phyloP scores from a whole-genome alignment of 2,113 vertebrate genomes.

The Pachyramphus minor region DNA sequence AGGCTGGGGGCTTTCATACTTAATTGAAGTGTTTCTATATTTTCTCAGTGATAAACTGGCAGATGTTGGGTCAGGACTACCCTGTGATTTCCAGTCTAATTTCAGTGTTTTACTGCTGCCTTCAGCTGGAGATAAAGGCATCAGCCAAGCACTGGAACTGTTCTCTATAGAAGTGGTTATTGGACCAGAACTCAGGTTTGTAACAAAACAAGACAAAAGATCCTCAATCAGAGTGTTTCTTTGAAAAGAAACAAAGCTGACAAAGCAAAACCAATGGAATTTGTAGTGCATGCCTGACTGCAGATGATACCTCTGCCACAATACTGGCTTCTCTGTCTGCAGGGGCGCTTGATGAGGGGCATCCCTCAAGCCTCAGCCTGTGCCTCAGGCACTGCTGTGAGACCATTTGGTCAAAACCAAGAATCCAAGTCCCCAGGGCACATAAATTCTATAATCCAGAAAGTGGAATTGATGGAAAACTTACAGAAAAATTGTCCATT shows the following conservation, averaged over 20 bases:
- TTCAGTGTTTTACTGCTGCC: background rate
- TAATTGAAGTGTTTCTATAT: background rate
- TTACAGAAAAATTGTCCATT: rapidly evolving
- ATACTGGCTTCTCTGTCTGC: background rate
- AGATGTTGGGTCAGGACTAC: background rate
- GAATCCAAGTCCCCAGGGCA: background rate
- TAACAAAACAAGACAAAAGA: background rate
- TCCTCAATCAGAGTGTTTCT: background rate
- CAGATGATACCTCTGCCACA: background rate
- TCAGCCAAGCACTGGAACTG: background rate
- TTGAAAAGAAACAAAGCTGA: background rate
- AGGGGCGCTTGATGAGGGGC: background rate
- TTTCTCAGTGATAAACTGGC: background rate
- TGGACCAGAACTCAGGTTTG: background rate
- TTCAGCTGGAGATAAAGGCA: background rate
- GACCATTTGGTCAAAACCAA: background rate
- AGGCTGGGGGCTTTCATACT: background rate
- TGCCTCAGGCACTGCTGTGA: background rate
- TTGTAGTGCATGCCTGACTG: background rate
- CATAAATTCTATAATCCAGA: background rate
- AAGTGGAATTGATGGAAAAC: background rate
- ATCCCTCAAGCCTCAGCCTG: rapidly evolving
- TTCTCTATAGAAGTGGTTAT: background rate
- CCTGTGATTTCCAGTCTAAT: background rate
- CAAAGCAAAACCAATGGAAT: background rate